Percentiles rank a stretch among this genome's conserved stretches.
Conservation (phyloP, 2,113 vertebrate species). For the Etheostoma cragini region DNA sequence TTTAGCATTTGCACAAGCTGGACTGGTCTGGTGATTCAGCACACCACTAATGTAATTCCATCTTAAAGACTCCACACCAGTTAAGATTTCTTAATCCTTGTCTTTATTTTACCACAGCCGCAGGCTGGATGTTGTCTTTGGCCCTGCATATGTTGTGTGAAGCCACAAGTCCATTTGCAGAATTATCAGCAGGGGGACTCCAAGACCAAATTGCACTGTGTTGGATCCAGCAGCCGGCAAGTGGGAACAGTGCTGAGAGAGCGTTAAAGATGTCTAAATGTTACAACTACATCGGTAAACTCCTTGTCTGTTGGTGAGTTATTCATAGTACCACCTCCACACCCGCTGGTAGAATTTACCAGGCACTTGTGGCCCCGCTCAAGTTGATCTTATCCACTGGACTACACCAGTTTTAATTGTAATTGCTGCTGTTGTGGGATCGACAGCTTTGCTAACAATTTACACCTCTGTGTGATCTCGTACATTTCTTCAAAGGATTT, state of each 20-base stretch:
- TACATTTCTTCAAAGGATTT: slow-evolving; percentile 60
- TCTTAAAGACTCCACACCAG: slow-evolving; percentile 28
- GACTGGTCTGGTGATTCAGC: slow-evolving; percentile 31
- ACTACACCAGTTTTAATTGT: slow-evolving; percentile 8
- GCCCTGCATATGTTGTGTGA: slow-evolving; percentile 58
- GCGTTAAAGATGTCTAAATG: slow-evolving; percentile 16
- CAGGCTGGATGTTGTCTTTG: slow-evolving; percentile 66
- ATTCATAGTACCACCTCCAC: slow-evolving; percentile 15
- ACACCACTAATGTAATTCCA: slow-evolving; percentile 48
- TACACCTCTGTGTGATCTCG: slow-evolving; percentile 48
- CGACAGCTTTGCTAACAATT: slow-evolving; percentile 44
- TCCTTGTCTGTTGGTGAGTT: neutral
- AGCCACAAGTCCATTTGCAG: slow-evolving; percentile 68
- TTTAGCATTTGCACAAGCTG: slow-evolving; percentile 21
- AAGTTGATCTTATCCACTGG: slow-evolving; percentile 1
- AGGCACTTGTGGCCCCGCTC: slow-evolving; percentile 10
- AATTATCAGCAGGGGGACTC: slow-evolving; percentile 57
- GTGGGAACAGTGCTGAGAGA: neutral
- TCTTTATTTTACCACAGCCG: slow-evolving; percentile 57
- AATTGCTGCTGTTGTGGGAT: slow-evolving; percentile 25
- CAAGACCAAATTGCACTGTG: slow-evolving; percentile 8
- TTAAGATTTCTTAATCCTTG: slow-evolving; percentile 36
- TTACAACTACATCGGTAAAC: slow-evolving; percentile 10
- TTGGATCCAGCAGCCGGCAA: slow-evolving; percentile 3
- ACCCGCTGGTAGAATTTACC: slow-evolving; percentile 54